These are phyloP conservation scores for Hippocampus barbouri DNA, from an alignment of 2,113 vertebrate species.

Conservation along the genomic window DNA sequence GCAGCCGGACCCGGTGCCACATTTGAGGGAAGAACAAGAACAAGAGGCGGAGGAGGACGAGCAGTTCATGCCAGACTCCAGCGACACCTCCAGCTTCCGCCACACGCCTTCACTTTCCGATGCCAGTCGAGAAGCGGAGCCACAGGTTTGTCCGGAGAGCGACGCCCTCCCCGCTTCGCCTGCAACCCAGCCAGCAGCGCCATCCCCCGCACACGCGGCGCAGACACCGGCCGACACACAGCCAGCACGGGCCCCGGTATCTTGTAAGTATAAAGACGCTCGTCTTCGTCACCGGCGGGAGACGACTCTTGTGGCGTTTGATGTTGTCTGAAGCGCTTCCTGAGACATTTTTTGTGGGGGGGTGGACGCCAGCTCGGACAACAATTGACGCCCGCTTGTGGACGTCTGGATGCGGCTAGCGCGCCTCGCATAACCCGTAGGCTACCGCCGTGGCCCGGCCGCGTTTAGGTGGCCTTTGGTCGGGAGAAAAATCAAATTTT, in stretches of 20 bases:
- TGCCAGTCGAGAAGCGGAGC: conserved; percentile 20
- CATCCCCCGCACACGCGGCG: conserved; percentile 55
- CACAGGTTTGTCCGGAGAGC: conserved; percentile 42
- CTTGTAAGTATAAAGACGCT: conserved; percentile 52
- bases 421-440: not conserved
- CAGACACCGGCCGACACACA: conserved; percentile 48
- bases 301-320: not conserved
- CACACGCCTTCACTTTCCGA: not conserved
- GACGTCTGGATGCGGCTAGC: not conserved
- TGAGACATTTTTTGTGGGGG: not conserved
- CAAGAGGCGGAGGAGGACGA: conserved; percentile 4
- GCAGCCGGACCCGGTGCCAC: conserved; percentile 16
- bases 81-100: conserved; percentile 2
- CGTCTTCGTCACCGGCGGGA: no score
- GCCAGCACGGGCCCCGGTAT: conserved; percentile 53
- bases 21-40: not conserved
- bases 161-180: conserved; percentile 54
- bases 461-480: not conserved
- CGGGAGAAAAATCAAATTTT: not conserved
- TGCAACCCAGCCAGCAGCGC: conserved; percentile 46
- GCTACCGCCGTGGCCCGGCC: no score
- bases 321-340: not conserved
- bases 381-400: not conserved
- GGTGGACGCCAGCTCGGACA: not conserved
- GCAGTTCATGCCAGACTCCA: conserved; percentile 44